phyloP scores from a whole-genome alignment of 2,797 vertebrate species.

The Chelon labrosus region DNA sequence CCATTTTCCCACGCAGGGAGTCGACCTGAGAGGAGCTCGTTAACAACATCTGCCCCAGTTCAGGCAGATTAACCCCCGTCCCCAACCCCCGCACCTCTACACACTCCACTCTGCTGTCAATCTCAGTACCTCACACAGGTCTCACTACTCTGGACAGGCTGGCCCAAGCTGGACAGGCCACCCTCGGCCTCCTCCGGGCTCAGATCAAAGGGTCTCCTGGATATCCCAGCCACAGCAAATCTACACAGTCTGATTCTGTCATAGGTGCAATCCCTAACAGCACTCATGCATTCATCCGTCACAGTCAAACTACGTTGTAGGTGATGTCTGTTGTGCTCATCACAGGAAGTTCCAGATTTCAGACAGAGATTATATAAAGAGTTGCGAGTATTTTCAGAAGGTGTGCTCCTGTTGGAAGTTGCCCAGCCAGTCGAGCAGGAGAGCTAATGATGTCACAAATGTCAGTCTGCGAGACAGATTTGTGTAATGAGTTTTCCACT shows the following conservation, averaged over 20 bases:
- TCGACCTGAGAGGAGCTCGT: constrained; percentile 88
- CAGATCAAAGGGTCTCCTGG: constrained; percentile 48
- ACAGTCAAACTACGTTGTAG: constrained; percentile 35
- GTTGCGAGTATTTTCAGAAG: constrained; percentile 50
- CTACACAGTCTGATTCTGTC: constrained; percentile 50
- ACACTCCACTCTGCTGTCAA: constrained; percentile 76
- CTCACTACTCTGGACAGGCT: constrained; percentile 61
- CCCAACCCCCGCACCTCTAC: constrained; percentile 73
- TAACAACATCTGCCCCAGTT: constrained; percentile 90
- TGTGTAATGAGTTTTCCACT: constrained; percentile 77
- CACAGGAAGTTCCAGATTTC: constrained; percentile 62
- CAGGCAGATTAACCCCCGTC: constrained; percentile 86
- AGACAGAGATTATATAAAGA: constrained; percentile 49
- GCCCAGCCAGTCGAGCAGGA: constrained; percentile 75
- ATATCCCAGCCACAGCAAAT: constrained; percentile 68
- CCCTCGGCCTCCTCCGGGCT: constrained; percentile 53
- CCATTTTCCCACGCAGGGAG: constrained; percentile 89
- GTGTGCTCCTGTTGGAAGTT: constrained; percentile 66
- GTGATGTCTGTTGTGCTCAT: constrained; percentile 39
- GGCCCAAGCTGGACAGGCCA: constrained; percentile 56
- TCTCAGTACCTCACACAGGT: constrained; percentile 70
- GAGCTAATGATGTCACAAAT: constrained; percentile 69
- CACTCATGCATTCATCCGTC: constrained; percentile 27
- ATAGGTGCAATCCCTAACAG: constrained; percentile 29
- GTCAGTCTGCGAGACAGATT: constrained; percentile 62